Percentiles rank a stretch among this genome's conserved stretches.
Evolutionary conservation across 2,888 invertebrate genomes (phyloP).

Genomic region (Folsomia manolachei): DNA sequence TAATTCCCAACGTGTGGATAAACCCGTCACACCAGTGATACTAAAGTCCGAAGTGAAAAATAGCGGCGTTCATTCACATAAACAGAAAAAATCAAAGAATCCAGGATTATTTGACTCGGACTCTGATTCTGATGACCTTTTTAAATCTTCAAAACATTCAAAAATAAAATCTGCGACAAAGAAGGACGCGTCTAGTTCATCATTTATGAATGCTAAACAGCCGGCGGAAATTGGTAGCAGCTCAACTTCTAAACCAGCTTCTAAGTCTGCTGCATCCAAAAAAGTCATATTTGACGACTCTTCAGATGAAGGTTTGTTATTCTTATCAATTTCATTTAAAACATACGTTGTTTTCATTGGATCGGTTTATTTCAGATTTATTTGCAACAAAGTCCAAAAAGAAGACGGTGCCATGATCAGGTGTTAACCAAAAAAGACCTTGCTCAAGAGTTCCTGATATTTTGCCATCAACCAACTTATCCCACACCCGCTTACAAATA

Average conservation of each 20-base stretch:
- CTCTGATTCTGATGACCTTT: neutral
- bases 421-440: neutral
- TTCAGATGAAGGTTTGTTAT: conserved; percentile 25
- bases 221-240: neutral
- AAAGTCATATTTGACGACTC: conserved; percentile 16
- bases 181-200: neutral
- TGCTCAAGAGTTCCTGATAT: neutral
- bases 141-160: neutral
- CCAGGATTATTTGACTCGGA: neutral
- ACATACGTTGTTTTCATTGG: neutral
- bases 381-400: conserved; percentile 6
- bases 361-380: conserved; percentile 10
- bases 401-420: neutral
- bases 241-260: neutral
- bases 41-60: neutral
- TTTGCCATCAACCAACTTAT: neutral
- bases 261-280: neutral
- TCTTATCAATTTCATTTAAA: neutral
- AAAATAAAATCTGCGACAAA: neutral
- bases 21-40: neutral
- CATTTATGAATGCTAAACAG: no score
- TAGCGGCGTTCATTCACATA: neutral
- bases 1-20: neutral
- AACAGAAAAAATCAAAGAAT: neutral
- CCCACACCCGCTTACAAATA: no score